These are phyloP conservation scores for Drosophila sturtevanti DNA, from an alignment of 1,140 invertebrate genomes.

Conservation along the genomic window DNA sequence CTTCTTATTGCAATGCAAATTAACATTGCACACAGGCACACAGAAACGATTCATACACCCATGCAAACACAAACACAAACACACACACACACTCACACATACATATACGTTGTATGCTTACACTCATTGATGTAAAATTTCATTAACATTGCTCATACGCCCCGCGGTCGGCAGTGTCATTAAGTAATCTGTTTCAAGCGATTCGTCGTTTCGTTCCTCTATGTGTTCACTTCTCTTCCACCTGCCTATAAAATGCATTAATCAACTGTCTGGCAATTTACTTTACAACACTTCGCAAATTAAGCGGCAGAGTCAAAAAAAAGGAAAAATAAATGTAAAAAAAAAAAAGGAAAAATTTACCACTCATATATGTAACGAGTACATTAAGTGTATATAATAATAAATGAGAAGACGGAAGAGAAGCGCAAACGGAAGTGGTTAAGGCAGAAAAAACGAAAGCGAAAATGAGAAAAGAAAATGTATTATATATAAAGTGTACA, in stretches of 20 bases:
- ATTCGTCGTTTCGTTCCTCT: not conserved
- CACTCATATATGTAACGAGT: constrained; percentile 8
- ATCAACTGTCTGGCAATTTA: constrained; percentile 76
- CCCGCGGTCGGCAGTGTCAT: constrained; percentile 42
- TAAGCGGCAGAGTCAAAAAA: constrained; percentile 5
- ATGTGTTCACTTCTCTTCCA: constrained; percentile 13
- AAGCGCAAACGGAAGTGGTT: constrained; percentile 1
- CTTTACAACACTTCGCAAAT: constrained; percentile 23
- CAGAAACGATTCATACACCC: not conserved
- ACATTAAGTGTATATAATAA: constrained; percentile 9
- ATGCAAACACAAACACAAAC: not conserved
- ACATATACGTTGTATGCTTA: constrained; percentile 1
- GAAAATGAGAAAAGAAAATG: not conserved
- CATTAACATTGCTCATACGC: constrained; percentile 76
- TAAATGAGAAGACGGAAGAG: constrained; percentile 7
- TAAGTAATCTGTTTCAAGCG: constrained; percentile 60
- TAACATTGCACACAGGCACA: constrained; percentile 32
- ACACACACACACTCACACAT: constrained; percentile 9
- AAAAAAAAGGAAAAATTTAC: not conserved
- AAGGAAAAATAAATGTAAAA: not conserved
- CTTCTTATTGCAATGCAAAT: constrained; percentile 70
- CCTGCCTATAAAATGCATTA: constrained; percentile 72
- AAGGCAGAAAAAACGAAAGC: not conserved
- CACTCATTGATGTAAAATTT: constrained; percentile 50
- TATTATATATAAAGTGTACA: not conserved